These are phyloP conservation scores for Cisticola juncidis DNA, from an alignment of 2,113 vertebrate species.

Conservation along the genomic window DNA sequence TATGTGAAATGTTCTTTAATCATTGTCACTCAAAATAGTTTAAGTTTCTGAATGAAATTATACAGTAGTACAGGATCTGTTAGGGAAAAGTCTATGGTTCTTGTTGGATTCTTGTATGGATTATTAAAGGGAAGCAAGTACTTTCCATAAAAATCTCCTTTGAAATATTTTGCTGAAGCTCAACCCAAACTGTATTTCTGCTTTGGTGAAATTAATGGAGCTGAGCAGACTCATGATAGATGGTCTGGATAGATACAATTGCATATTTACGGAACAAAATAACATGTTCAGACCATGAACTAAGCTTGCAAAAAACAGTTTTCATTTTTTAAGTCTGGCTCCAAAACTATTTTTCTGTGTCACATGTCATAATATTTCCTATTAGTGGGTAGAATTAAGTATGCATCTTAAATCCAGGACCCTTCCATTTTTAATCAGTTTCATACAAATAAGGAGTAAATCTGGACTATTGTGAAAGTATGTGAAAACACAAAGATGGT, in stretches of 20 bases:
- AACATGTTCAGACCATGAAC: not conserved
- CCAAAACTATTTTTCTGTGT: not conserved
- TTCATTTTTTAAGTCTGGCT: not conserved
- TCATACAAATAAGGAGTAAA: not conserved
- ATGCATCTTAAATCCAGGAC: not conserved
- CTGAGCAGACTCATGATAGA: not conserved
- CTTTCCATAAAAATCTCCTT: not conserved
- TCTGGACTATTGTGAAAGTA: not conserved
- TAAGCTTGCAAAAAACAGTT: not conserved
- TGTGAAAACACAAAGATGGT: not conserved
- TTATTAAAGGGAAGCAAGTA: not conserved
- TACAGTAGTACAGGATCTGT: not conserved
- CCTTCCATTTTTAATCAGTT: not conserved
- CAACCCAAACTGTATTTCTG: not conserved
- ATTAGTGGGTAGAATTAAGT: not conserved
- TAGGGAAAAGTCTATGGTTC: not conserved
- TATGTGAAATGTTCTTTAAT: slow-evolving; percentile 49
- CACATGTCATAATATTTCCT: not conserved
- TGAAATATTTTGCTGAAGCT: not conserved
- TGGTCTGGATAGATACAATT: not conserved
- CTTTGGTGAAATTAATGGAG: not conserved
- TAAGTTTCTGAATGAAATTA: slow-evolving; percentile 49
- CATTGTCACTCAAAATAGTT: slow-evolving; percentile 47
- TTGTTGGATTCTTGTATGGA: not conserved
- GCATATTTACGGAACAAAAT: not conserved